Evolutionary conservation across 2,888 invertebrate genomes (phyloP).

Genomic region (Dynastes hyllus): DNA sequence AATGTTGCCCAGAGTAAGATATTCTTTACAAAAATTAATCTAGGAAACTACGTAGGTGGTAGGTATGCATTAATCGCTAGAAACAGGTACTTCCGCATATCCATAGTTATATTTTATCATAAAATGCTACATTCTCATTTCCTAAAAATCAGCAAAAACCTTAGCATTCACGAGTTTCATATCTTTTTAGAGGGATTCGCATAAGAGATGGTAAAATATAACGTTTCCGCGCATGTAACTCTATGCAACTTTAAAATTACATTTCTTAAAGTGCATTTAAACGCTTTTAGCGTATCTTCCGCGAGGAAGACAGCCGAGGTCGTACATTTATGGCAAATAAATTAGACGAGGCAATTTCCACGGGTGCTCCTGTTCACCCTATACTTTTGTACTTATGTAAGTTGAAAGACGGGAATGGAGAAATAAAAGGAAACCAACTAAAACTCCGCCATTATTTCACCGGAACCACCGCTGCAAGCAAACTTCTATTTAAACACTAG

Average conservation of each 20-base stretch:
- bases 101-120: too few species aligned
- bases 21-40: too few species aligned
- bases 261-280: conserved; percentile 12
- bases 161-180: neutral
- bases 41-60: too few species aligned
- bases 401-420: conserved; percentile 6
- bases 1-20: too few species aligned
- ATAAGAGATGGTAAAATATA: neutral
- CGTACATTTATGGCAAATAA: conserved; percentile 17
- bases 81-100: too few species aligned
- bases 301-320: conserved; percentile 4
- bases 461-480: conserved; percentile 1
- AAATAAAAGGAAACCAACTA: conserved; percentile 13
- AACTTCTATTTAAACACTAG: conserved; percentile 5
- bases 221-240: neutral
- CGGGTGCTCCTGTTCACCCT: neutral
- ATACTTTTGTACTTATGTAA: conserved; percentile 11
- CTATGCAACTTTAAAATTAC: neutral
- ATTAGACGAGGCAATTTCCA: conserved; percentile 19
- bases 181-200: neutral
- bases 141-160: too few species aligned
- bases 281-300: neutral
- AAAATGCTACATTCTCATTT: too few species aligned
- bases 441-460: conserved; percentile 17
- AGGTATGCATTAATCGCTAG: too few species aligned